Conservation (phyloP, 2,797 vertebrate species). For the Botia kubotai region DNA sequence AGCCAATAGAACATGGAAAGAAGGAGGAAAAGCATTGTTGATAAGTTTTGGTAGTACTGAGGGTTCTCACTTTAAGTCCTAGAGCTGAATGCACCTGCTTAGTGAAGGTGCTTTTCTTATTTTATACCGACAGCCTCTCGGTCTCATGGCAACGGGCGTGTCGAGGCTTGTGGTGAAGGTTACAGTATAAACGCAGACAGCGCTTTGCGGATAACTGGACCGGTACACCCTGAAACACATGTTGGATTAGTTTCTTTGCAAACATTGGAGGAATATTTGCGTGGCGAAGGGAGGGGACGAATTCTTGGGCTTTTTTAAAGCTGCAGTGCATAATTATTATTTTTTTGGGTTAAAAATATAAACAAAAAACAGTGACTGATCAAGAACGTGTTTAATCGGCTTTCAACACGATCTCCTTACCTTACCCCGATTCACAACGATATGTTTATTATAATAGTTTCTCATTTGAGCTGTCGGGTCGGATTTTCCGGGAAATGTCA, state of each 20-base stretch:
- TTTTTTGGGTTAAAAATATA: no score
- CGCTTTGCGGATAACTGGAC: constrained; percentile 14
- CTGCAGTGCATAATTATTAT: no score
- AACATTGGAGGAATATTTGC: background rate
- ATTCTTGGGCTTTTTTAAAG: background rate
- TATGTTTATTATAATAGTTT: no score
- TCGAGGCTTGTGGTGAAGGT: constrained; percentile 14
- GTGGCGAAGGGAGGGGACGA: background rate
- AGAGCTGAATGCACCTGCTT: constrained; percentile 20
- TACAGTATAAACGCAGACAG: constrained; percentile 20
- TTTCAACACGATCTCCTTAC: no score
- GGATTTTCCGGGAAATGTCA: no score
- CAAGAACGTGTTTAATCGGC: no score
- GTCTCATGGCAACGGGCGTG: constrained; percentile 34
- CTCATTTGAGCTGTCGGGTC: no score
- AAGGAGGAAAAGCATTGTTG: no score
- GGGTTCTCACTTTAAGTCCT: background rate
- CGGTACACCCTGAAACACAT: constrained; percentile 38
- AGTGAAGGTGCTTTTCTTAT: background rate
- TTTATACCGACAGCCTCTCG: constrained; percentile 25
- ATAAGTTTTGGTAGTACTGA: background rate
- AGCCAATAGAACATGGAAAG: no score
- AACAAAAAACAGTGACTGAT: no score
- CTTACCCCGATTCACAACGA: no score
- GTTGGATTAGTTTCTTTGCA: constrained; percentile 13